Conservation (phyloP, 1,140 invertebrate genomes). For the Leptestheria dahalacensis region DNA sequence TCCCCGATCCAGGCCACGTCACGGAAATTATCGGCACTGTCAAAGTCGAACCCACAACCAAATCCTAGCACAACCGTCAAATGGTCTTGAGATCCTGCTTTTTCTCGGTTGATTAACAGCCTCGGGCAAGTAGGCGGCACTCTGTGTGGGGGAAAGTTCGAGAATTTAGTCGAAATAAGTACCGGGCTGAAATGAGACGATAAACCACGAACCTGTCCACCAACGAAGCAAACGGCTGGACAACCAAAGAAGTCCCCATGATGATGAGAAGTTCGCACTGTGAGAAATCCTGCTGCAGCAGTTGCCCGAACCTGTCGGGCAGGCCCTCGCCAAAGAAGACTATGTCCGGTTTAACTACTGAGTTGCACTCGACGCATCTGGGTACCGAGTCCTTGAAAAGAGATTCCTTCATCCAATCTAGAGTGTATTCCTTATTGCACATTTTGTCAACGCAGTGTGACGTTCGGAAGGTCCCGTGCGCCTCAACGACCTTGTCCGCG, state of each 20-base stretch:
- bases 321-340: conserved; percentile 87
- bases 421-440: conserved; percentile 54
- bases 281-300: conserved; percentile 53
- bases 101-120: conserved; percentile 69
- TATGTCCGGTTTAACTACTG: conserved; percentile 82
- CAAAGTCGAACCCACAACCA: conserved; percentile 46
- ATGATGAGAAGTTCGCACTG: conserved; percentile 85
- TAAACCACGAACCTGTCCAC: conserved; percentile 60
- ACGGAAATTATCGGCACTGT: conserved; percentile 42
- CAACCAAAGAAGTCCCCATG: conserved; percentile 85
- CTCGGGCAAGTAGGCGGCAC: conserved; percentile 54
- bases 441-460: conserved; percentile 58
- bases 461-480: conserved; percentile 84
- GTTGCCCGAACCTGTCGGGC: conserved; percentile 51
- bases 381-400: conserved; percentile 60
- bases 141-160: too few species aligned
- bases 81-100: conserved; percentile 41
- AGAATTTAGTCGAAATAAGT: too few species aligned
- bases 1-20: conserved; percentile 78
- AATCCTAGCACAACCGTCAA: conserved; percentile 39
- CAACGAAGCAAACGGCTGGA: conserved; percentile 89
- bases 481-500: conserved; percentile 76
- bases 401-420: conserved; percentile 71
- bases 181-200: too few species aligned
- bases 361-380: conserved; percentile 51